Evolutionary conservation across 2,888 invertebrate species (phyloP), one percentile per base, ranked within the genome.

Genomic region (Epirrita christyi): DNA sequence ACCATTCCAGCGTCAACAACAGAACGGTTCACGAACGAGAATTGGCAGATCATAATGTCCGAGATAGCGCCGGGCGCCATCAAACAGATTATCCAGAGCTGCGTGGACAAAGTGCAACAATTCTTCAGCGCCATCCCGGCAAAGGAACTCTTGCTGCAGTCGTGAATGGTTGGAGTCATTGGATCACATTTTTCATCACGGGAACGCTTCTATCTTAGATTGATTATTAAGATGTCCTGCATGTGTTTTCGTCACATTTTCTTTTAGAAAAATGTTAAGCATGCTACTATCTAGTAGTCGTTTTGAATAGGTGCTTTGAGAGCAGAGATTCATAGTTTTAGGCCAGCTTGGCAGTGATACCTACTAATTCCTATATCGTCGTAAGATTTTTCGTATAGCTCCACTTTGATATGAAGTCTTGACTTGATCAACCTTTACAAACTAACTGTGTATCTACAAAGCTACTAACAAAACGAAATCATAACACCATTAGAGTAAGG

Each of bases 41-140:
- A 87, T 73, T 92, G 91, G 92, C 76, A 75, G 55, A 69, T 88
- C 3, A 91, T 92, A 56, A 92, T 92, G 85, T 75, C 77, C 42
- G 92, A 92, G 69, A 86, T 92, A 36, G 92, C 92, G 0, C 88
- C 91, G 1, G 84, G 88, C 0, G 89, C 88, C 37, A 73, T 92
- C 63, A 81, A 86, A 47, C 78, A 85, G 60, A 83, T 92, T 65
- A 86, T 91, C 66, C 67, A 70, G 60, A 82, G 76, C 36, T 92
- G 92, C 65, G 68, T 92, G 13, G 81, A 80, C 1, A 84, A 84
- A 53, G 88, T 88, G 47, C 73, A 82, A 63, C 77, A 76, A 46
- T 80, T 92, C 70, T 92, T 83, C 78, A 63, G 53, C 0, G 71
- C 66, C 4, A 75, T 92, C 3, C 89, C 91, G 0, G 79, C 83